Evolutionary conservation across 1,140 invertebrate genomes (phyloP).

Genomic region (Calephelis virginiensis): DNA sequence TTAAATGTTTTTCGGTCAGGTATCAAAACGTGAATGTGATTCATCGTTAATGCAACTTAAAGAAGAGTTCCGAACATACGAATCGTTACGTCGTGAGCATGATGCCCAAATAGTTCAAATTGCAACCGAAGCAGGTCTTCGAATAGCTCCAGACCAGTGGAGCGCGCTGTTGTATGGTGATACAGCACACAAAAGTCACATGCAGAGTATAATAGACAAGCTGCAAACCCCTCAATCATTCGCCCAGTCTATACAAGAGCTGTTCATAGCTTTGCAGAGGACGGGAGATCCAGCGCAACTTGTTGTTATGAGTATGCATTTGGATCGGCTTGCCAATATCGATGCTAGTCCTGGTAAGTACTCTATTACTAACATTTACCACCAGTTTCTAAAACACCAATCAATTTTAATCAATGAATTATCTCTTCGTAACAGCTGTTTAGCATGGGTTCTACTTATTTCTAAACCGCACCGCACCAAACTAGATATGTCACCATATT

Average conservation of each 20-base stretch:
- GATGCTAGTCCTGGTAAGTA: conserved; percentile 87
- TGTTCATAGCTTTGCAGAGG: conserved; percentile 94
- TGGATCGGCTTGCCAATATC: conserved; percentile 92
- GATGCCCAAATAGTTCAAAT: conserved; percentile 99
- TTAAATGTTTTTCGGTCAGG: conserved; percentile 77
- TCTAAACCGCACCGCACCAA: too few species aligned
- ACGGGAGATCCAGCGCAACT: conserved; percentile 94
- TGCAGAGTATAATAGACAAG: conserved; percentile 98
- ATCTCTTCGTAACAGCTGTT: too few species aligned
- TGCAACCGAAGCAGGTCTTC: conserved; percentile 96
- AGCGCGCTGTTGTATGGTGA: conserved; percentile 97
- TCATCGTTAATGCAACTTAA: conserved; percentile 99
- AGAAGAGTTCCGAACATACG: conserved; percentile 97
- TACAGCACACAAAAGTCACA: conserved; percentile 96
- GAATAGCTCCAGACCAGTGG: conserved; percentile 99
- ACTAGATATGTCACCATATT: too few species aligned
- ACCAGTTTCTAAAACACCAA: too few species aligned
- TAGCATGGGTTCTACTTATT: too few species aligned
- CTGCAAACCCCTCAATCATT: conserved; percentile 95
- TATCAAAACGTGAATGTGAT: conserved; percentile 97
- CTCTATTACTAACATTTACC: not conserved
- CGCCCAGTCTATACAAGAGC: conserved; percentile 93
- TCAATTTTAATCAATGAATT: too few species aligned
- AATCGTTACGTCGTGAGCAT: conserved; percentile 94
- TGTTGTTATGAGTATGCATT: conserved; percentile 85